phyloP scores from a whole-genome alignment of 2,888 invertebrate genomes.

The Eupsilia transversa region DNA sequence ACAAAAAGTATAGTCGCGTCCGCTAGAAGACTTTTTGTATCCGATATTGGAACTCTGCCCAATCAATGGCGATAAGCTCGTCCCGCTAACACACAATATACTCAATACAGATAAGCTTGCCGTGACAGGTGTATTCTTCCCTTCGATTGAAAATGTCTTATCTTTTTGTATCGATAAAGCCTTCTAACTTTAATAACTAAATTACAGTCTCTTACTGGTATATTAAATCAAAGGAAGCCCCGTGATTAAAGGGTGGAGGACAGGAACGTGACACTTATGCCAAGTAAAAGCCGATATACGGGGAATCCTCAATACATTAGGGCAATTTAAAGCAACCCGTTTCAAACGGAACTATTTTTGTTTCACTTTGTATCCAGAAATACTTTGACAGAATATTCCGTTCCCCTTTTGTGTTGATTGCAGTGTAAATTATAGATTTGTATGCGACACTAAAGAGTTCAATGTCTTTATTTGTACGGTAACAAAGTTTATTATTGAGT shows the following conservation, averaged over 20 bases:
- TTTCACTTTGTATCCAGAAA: conserved; percentile 25
- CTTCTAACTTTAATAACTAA: conserved; percentile 15
- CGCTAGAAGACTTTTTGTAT: conserved; percentile 1
- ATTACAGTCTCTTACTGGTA: conserved; percentile 18
- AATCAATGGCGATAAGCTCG: conserved; percentile 38
- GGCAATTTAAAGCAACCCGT: conserved; percentile 41
- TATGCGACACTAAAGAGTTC: conserved; percentile 3
- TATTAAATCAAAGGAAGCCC: conserved; percentile 54
- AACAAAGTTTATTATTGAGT: background rate
- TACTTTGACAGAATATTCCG: conserved; percentile 27
- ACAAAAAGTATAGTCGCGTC: background rate
- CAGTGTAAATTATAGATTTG: conserved; percentile 22
- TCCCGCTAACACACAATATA: conserved; percentile 21
- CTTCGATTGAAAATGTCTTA: conserved; percentile 18
- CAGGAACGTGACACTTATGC: conserved; percentile 54
- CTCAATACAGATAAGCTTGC: conserved; percentile 17
- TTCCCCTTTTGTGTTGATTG: conserved; percentile 26
- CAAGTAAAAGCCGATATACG: conserved; percentile 43
- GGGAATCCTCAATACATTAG: conserved; percentile 38
- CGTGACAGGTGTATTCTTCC: conserved; percentile 9
- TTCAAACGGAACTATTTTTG: conserved; percentile 40
- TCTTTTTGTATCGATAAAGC: conserved; percentile 14
- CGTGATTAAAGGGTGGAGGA: conserved; percentile 42
- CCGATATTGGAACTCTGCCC: conserved; percentile 50
- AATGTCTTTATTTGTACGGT: conserved; percentile 7